Evolutionary conservation across 2,888 invertebrate genomes (phyloP).

Genomic region (Sminthurinus aureus): DNA sequence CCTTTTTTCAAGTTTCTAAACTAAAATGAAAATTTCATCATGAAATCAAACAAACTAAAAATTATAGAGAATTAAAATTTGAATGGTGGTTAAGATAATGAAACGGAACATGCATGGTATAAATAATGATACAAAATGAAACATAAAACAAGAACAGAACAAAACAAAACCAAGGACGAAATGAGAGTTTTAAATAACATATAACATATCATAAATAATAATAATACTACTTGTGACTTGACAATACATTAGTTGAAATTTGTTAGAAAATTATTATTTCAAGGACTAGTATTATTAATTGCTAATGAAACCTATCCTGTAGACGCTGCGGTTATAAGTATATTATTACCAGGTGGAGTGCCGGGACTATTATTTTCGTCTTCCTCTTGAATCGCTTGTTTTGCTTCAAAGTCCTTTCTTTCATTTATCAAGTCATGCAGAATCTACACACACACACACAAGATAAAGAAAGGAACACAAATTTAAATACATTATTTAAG

Average conservation of each 20-base stretch:
- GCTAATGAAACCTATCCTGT: not conserved
- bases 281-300: not conserved
- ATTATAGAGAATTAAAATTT: too few species aligned
- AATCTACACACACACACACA: conserved; percentile 46
- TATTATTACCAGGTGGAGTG: conserved; percentile 57
- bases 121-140: too few species aligned
- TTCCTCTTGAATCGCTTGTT: conserved; percentile 57
- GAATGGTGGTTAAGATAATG: too few species aligned
- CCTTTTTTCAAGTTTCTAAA: too few species aligned
- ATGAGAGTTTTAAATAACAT: not conserved
- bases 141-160: not conserved
- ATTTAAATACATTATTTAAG: not conserved
- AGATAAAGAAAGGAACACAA: not conserved
- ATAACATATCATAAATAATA: too few species aligned
- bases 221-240: too few species aligned
- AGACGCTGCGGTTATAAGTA: not conserved
- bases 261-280: not conserved
- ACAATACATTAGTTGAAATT: not conserved
- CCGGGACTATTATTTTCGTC: conserved; percentile 55
- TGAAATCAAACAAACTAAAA: too few species aligned
- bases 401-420: conserved; percentile 58
- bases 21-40: too few species aligned
- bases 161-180: not conserved
- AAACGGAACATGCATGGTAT: too few species aligned
- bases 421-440: conserved; percentile 57